A percentile compares a stretch with the other conserved stretches of the same genome.
Evolutionary conservation across 2,113 vertebrate genomes (phyloP).

Genomic region (Plestiodon gilberti): DNA sequence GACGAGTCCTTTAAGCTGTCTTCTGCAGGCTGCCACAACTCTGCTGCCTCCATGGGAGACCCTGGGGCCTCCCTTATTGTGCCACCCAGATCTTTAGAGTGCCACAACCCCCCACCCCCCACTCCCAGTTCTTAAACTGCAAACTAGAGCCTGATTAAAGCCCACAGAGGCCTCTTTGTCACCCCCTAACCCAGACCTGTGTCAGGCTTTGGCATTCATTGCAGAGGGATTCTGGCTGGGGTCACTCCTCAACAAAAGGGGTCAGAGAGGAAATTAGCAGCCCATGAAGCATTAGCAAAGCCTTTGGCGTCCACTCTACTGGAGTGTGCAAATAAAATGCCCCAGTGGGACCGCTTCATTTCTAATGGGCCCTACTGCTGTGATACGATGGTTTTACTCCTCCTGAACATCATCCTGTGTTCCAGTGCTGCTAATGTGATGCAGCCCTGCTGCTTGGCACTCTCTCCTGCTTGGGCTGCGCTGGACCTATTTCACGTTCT

Average conservation of each 20-base stretch:
- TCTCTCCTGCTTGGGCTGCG: fast-evolving
- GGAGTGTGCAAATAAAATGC: constrained; percentile 84
- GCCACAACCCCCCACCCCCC: constrained; percentile 63
- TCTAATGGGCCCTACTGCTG: constrained; percentile 73
- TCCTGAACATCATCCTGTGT: neutral
- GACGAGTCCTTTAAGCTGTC: constrained; percentile 61
- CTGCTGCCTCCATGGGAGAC: constrained; percentile 72
- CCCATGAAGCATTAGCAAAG: constrained; percentile 89
- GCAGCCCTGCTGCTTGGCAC: constrained; percentile 10
- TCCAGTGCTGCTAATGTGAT: neutral
- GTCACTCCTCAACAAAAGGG: constrained; percentile 81
- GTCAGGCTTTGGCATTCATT: constrained; percentile 88
- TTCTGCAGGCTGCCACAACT: constrained; percentile 52
- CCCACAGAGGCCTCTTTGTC: constrained; percentile 79
- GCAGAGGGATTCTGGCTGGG: constrained; percentile 75
- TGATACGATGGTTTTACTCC: constrained; percentile 38
- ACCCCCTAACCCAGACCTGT: constrained; percentile 74
- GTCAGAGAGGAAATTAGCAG: constrained; percentile 88
- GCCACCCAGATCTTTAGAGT: constrained; percentile 81
- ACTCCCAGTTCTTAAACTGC: constrained; percentile 68
- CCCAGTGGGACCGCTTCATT: constrained; percentile 62
- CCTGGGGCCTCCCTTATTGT: constrained; percentile 71
- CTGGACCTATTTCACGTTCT: neutral
- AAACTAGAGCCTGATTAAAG: constrained; percentile 79
- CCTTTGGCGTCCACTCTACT: constrained; percentile 80